These are phyloP conservation scores for Cettia cetti DNA, from an alignment of 2,113 vertebrate genomes.

Conservation along the genomic window DNA sequence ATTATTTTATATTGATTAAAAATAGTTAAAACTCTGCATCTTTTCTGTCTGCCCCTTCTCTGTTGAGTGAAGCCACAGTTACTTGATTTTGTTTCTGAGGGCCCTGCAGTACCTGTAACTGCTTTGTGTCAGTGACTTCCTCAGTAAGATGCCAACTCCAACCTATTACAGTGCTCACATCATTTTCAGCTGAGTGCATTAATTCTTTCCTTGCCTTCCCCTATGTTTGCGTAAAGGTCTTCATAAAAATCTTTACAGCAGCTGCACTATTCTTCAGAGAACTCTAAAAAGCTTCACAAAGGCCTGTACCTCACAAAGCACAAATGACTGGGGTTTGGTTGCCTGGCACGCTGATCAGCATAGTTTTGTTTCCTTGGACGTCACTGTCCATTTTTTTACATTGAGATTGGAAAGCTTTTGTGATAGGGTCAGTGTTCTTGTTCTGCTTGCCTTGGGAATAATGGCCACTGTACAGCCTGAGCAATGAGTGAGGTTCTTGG, in stretches of 20 bases:
- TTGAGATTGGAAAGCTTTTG: neutral
- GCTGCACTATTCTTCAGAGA: fast-evolving
- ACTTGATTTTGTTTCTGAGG: neutral
- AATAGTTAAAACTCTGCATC: neutral
- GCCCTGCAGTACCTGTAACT: neutral
- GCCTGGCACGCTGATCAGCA: neutral
- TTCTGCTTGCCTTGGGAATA: neutral
- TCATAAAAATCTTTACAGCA: neutral
- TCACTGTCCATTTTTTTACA: neutral
- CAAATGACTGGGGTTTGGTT: neutral
- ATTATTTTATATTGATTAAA: constrained; percentile 38
- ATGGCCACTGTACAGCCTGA: neutral
- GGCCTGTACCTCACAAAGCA: neutral
- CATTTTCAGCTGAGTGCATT: neutral
- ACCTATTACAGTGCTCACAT: neutral
- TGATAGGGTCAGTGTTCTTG: neutral
- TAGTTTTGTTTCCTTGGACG: fast-evolving
- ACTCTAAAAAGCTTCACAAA: neutral
- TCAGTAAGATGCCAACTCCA: neutral
- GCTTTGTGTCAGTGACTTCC: neutral
- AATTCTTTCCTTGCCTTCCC: neutral
- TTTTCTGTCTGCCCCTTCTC: neutral
- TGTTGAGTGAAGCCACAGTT: neutral
- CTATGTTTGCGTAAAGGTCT: neutral
- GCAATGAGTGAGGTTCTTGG: neutral